These are phyloP conservation scores for Bombus cullumanus DNA, from an alignment of 1,140 invertebrate species.

Conservation along the genomic window DNA sequence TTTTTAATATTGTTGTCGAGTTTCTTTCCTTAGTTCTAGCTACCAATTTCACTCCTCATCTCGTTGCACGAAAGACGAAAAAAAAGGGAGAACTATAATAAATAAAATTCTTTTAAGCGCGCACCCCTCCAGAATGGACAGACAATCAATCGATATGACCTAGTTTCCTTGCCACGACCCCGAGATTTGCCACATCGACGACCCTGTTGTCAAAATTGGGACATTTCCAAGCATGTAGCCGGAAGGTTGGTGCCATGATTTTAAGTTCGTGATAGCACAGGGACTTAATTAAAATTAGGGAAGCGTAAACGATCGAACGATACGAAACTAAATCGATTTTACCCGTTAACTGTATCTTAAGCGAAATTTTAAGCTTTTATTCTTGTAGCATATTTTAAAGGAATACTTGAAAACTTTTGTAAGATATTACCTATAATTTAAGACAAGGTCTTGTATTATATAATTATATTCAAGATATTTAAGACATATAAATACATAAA, in stretches of 20 bases:
- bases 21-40: too few relatives aligned
- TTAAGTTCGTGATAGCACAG: not conserved
- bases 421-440: not conserved
- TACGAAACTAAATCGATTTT: not conserved
- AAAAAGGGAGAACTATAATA: constrained; percentile 16
- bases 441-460: too few relatives aligned
- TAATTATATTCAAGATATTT: too few relatives aligned
- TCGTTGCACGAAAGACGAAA: constrained; percentile 22
- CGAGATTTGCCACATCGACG: constrained; percentile 60
- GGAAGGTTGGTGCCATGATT: constrained; percentile 2
- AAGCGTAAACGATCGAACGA: not conserved
- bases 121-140: constrained; percentile 24
- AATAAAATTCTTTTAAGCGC: constrained; percentile 28
- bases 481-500: too few relatives aligned
- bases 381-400: not conserved
- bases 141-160: constrained; percentile 64
- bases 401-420: not conserved
- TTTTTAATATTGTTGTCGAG: constrained; percentile 1
- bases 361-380: not conserved
- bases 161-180: constrained; percentile 57
- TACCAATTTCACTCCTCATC: constrained; percentile 18
- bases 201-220: constrained; percentile 57
- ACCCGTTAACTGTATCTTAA: not conserved
- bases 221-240: constrained; percentile 1
- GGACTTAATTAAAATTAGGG: too few relatives aligned